These are phyloP conservation scores for Trichonephila clavipes DNA, from an alignment of 1,140 invertebrate species.

Conservation along the genomic window DNA sequence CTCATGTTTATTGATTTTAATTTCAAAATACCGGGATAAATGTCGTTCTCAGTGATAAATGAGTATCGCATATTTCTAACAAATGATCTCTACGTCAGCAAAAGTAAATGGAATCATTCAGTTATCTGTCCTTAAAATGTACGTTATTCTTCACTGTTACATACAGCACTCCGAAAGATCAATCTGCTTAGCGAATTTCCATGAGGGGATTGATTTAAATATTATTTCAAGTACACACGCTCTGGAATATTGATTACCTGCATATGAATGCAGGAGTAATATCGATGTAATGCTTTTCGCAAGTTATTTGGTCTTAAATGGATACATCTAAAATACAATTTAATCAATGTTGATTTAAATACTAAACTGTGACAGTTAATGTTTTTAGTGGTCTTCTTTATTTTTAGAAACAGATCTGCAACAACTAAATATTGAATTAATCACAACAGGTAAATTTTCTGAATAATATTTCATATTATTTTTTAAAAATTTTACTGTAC, in stretches of 20 bases:
- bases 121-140: neutral
- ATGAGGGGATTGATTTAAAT: conserved; percentile 13
- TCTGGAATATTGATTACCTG: neutral
- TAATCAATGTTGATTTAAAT: neutral
- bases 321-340: neutral
- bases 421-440: too few relatives aligned
- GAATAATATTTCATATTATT: neutral
- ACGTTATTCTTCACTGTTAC: neutral
- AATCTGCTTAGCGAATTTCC: neutral
- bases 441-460: neutral
- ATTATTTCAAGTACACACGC: neutral
- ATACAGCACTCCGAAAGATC: neutral
- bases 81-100: neutral
- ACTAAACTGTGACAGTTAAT: neutral
- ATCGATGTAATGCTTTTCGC: neutral
- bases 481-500: neutral
- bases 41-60: neutral
- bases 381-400: too few relatives aligned
- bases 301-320: neutral
- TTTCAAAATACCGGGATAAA: conserved; percentile 3
- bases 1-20: neutral
- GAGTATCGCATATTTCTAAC: conserved; percentile 13
- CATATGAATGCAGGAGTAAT: neutral
- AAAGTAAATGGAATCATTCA: conserved; percentile 39
- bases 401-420: too few relatives aligned